Evolutionary conservation across 2,797 vertebrate species (phyloP).

Genomic region (Leucoraja ocellata): DNA sequence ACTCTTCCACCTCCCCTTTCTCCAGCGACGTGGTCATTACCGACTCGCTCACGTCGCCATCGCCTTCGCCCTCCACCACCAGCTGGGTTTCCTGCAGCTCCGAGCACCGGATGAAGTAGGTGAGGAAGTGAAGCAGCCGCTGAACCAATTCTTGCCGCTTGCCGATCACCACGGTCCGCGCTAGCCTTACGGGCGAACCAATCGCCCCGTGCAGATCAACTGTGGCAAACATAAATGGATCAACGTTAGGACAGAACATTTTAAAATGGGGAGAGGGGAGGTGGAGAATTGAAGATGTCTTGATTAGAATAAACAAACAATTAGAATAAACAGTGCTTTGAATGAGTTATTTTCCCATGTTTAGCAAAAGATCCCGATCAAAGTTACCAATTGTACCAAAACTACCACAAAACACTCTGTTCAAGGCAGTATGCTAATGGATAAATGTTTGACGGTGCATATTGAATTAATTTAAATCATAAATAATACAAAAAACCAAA

Average conservation of each 20-base stretch:
- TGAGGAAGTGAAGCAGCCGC: slow-evolving; percentile 89
- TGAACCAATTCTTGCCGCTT: slow-evolving; percentile 90
- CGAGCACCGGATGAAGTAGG: slow-evolving; percentile 97
- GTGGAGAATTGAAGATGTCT: not conserved
- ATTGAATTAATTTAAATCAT: not conserved
- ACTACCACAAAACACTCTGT: not conserved
- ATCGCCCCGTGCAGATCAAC: slow-evolving; percentile 95
- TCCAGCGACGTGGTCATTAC: slow-evolving; percentile 93
- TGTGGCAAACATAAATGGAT: slow-evolving; percentile 49
- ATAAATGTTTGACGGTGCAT: not conserved
- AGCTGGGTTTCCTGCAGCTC: slow-evolving; percentile 92
- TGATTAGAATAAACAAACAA: no score
- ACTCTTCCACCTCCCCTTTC: slow-evolving; percentile 93
- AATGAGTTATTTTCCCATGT: not conserved
- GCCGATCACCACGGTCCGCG: slow-evolving; percentile 84
- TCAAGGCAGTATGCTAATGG: not conserved
- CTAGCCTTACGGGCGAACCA: slow-evolving; percentile 85
- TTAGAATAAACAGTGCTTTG: no score
- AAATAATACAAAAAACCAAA: not conserved
- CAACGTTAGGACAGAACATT: not conserved
- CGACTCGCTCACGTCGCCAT: slow-evolving; percentile 91
- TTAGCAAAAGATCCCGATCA: not conserved
- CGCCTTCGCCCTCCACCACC: slow-evolving; percentile 84
- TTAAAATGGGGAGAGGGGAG: no score
- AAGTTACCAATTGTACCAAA: not conserved